These are phyloP conservation scores for Brachylomia viminalis DNA, from an alignment of 2,888 invertebrate species.

Conservation along the genomic window DNA sequence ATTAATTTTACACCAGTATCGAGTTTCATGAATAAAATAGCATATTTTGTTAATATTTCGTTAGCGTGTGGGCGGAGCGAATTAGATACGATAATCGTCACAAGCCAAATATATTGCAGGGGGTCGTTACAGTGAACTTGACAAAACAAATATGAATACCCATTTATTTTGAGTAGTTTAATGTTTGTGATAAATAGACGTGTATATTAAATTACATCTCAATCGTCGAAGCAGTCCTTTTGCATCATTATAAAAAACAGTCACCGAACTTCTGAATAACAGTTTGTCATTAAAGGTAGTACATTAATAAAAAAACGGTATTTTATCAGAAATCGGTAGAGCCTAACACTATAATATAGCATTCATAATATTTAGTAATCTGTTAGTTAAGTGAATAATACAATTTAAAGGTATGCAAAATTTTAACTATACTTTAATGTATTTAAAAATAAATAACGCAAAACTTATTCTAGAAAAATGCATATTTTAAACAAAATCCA, in stretches of 20 bases:
- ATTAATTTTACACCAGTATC: constrained; percentile 26
- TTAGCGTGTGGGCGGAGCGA: constrained; percentile 11
- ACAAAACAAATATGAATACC: constrained; percentile 35
- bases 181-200: constrained; percentile 30
- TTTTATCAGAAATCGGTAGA: constrained; percentile 45
- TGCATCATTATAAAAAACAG: constrained; percentile 33
- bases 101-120: constrained; percentile 23
- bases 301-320: constrained; percentile 45
- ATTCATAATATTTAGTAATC: constrained; percentile 47
- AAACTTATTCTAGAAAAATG: constrained; percentile 55
- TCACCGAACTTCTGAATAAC: constrained; percentile 27
- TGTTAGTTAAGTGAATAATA: constrained; percentile 60
- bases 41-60: constrained; percentile 8
- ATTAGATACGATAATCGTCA: constrained; percentile 15
- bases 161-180: constrained; percentile 31
- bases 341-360: constrained; percentile 46
- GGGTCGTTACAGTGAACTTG: constrained; percentile 11
- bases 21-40: constrained; percentile 30
- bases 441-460: constrained; percentile 49
- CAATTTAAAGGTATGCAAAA: constrained; percentile 38
- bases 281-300: constrained; percentile 31
- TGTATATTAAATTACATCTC: constrained; percentile 46
- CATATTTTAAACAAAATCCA: constrained; percentile 39
- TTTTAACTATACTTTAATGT: constrained; percentile 19
- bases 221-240: constrained; percentile 43